Conservation (phyloP, 2,888 invertebrate species). For the Athalia rosae region DNA sequence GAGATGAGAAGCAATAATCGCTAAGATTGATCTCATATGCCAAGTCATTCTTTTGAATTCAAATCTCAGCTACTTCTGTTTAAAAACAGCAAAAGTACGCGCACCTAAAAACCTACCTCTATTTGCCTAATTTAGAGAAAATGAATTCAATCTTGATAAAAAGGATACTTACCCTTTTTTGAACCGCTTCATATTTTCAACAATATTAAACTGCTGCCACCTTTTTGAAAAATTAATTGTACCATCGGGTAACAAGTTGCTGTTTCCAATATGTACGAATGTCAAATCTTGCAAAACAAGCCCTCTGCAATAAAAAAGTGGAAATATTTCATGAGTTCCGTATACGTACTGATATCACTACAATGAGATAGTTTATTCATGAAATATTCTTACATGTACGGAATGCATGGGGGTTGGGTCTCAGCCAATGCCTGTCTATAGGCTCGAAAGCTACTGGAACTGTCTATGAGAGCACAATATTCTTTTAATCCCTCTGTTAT, state of each 20-base stretch:
- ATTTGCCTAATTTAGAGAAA: too few species aligned
- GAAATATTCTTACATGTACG: slow-evolving; percentile 90
- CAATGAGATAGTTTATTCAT: not conserved
- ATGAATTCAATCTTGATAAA: too few species aligned
- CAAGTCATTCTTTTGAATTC: too few species aligned
- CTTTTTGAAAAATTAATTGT: slow-evolving; percentile 97
- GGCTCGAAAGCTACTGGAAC: slow-evolving; percentile 97
- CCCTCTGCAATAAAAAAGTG: slow-evolving; percentile 80
- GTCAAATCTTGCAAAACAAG: slow-evolving; percentile 98
- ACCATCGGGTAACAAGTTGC: slow-evolving; percentile 89
- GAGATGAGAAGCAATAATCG: too few species aligned
- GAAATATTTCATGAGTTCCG: not conserved
- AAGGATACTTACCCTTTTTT: slow-evolving; percentile 86
- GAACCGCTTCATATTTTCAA: slow-evolving; percentile 98
- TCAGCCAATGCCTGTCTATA: slow-evolving; percentile 95
- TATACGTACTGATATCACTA: slow-evolving; percentile 9
- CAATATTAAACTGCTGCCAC: slow-evolving; percentile 98
- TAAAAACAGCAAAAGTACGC: too few species aligned
- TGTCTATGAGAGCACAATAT: slow-evolving; percentile 97
- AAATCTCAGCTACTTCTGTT: too few species aligned
- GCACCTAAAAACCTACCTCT: too few species aligned
- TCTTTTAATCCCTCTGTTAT: slow-evolving; percentile 94
- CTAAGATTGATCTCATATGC: too few species aligned
- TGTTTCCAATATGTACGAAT: slow-evolving; percentile 98
- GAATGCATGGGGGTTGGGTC: slow-evolving; percentile 98